Base-by-base conservation (phyloP, 2,797 vertebrate genomes). In the Rhynchotus rufescens region DNA sequence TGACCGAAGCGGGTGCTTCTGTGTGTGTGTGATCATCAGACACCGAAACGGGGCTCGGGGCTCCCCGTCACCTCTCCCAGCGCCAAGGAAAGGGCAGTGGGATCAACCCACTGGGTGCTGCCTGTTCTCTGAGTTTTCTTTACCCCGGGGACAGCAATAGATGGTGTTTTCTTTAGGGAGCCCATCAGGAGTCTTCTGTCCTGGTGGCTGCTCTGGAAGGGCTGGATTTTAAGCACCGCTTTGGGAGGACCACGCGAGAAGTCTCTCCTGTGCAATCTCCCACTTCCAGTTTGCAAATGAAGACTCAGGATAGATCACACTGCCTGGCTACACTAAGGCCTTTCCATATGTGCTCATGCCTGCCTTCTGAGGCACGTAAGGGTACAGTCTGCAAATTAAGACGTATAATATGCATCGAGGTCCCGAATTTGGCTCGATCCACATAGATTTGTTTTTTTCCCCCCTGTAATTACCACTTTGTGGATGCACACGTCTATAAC, bases 241-340 rank as follows among this genome's bases (percentile, higher is more conserved):
- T 80, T 52, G 86, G 59, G 88, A 95, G 25, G 72, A 82, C 44
- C 61, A 66, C 76, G 64, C 60, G 56, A 12, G n/a, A 22, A 57
- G 59, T 80, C 66, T 21, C 54, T 75, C 16, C 66, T 75, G 65
- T 51, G 61, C 76, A 30, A 60, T 59, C 51, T 90, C 71, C 51
- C 76, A 23, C 32, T 92, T 94, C 80, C 64, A 72, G 78, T 93
- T 91, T 91, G 86, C 60, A 81, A 75, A 87, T 79, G 73, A 78
- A 90, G 88, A 83, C 66, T 80, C 66, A 66, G 84, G 84, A 69
- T 86, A 83, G 45, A 91, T 95, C 90, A 91, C 91, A 69, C 59
- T 79, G 79, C 62, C 84, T 75, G 62, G 51, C 47, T 83, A 56
- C 66, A 12, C 56, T 69, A 67, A 59, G 77, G 57, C 30, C 57